A percentile compares a stretch with the other conserved stretches of the same genome.
phyloP scores from a whole-genome alignment of 2,888 invertebrate genomes.

The Apocheima hispidaria region DNA sequence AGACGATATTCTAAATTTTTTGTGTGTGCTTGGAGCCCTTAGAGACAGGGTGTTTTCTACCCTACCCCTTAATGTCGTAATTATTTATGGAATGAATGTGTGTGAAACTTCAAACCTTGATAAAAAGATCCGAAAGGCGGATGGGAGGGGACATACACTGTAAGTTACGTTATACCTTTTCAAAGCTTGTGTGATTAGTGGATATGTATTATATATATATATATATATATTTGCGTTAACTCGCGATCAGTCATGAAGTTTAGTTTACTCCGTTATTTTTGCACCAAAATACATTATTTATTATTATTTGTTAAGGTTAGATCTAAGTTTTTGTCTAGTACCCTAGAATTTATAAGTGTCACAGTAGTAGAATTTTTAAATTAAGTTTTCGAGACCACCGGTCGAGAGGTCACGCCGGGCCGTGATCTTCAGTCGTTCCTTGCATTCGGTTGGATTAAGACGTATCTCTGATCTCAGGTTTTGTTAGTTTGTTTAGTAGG shows the following conservation, averaged over 20 bases:
- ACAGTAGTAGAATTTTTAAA: conserved; percentile 78
- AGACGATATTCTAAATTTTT: conserved; percentile 58
- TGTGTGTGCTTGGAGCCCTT: conserved; percentile 75
- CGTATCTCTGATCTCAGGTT: conserved; percentile 70
- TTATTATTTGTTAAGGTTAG: conserved; percentile 77
- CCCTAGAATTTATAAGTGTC: conserved; percentile 82
- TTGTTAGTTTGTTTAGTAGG: conserved; percentile 59
- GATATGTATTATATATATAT: conserved; percentile 58
- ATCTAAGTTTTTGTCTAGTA: conserved; percentile 82
- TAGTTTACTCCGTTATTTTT: conserved; percentile 71
- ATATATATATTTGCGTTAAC: conserved; percentile 71
- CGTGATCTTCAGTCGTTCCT: conserved; percentile 42
- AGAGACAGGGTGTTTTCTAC: conserved; percentile 66
- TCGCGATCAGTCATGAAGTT: conserved; percentile 75
- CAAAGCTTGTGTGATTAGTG: conserved; percentile 84
- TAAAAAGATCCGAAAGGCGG: conserved; percentile 30
- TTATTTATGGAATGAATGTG: conserved; percentile 84
- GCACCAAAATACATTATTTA: conserved; percentile 77
- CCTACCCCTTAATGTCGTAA: conserved; percentile 70
- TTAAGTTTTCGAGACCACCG: conserved; percentile 79
- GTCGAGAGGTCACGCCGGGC: conserved; percentile 64
- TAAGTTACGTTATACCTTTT: conserved; percentile 60
- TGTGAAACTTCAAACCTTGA: conserved; percentile 54
- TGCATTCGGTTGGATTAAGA: conserved; percentile 42
- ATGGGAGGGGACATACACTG: conserved; percentile 50